phyloP scores from a whole-genome alignment of 1,140 invertebrate species.

The Danaus plexippus region DNA sequence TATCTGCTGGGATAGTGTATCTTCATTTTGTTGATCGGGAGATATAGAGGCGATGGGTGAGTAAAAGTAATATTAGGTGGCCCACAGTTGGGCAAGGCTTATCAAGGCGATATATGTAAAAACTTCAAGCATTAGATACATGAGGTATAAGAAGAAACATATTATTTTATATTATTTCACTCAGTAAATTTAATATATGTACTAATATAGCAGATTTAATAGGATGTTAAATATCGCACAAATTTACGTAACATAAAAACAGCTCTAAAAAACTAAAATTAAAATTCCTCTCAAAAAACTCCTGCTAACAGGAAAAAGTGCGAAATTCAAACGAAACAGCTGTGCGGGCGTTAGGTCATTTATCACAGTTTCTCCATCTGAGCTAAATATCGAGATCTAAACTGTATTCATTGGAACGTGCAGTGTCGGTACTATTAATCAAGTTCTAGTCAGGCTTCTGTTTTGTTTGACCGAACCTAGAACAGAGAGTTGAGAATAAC shows the following conservation, averaged over 20 bases:
- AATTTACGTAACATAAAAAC: background rate
- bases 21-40: constrained; percentile 50
- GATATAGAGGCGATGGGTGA: constrained; percentile 28
- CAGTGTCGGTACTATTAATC: constrained; percentile 34
- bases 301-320: constrained; percentile 2
- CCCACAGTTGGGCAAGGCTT: background rate
- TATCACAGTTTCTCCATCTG: constrained; percentile 24
- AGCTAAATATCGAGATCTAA: constrained; percentile 27
- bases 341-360: constrained; percentile 15
- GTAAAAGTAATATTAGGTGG: background rate
- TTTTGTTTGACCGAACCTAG: constrained; percentile 36
- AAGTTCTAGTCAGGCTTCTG: constrained; percentile 29
- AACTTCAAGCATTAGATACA: no score
- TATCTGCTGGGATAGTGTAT: constrained; percentile 30
- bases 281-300: background rate
- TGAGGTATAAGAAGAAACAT: no score
- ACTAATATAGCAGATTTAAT: no score
- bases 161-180: no score
- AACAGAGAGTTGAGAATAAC: constrained; percentile 10
- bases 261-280: background rate
- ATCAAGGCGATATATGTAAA: no score
- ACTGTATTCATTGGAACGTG: constrained; percentile 36
- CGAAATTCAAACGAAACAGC: constrained; percentile 18
- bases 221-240: no score
- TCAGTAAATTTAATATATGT: no score